Evolutionary conservation across 2,888 invertebrate genomes (phyloP).

Genomic region (Phorcus lineatus): DNA sequence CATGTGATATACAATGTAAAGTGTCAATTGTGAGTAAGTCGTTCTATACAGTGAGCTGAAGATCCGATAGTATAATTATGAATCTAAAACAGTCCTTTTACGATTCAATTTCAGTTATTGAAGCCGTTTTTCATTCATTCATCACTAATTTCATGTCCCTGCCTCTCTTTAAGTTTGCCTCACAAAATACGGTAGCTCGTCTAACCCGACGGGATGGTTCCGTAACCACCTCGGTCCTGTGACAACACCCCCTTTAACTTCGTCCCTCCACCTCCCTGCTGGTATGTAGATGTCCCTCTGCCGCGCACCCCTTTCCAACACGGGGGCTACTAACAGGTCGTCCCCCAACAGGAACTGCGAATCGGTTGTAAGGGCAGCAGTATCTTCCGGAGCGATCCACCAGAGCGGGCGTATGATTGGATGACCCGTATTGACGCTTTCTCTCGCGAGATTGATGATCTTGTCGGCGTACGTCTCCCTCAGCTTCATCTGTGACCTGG

Average conservation of each 20-base stretch:
- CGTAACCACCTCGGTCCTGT: conserved; percentile 51
- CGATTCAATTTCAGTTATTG: no score
- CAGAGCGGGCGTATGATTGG: conserved; percentile 94
- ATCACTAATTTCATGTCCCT: no score
- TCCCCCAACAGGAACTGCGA: conserved; percentile 77
- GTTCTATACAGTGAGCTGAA: no score
- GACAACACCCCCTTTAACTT: conserved; percentile 33
- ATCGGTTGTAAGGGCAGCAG: conserved; percentile 86
- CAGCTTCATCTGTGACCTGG: conserved; percentile 51
- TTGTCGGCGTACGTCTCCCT: conserved; percentile 54
- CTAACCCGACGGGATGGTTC: conserved; percentile 48
- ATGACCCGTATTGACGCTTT: conserved; percentile 72
- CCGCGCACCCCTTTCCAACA: conserved; percentile 63
- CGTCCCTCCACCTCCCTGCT: conserved; percentile 55
- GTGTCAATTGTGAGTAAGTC: no score
- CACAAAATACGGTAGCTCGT: conserved; percentile 59
- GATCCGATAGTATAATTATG: no score
- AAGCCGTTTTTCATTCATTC: no score
- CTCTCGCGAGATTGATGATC: conserved; percentile 59
- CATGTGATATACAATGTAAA: no score
- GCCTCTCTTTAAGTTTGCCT: conserved; percentile 1
- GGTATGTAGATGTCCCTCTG: conserved; percentile 68
- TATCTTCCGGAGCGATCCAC: conserved; percentile 90
- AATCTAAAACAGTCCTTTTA: no score
- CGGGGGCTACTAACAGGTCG: conserved; percentile 71